A percentile compares a stretch with the other conserved stretches of the same genome.
phyloP scores from a whole-genome alignment of 2,888 invertebrate genomes.

The Odontocolon sp. region DNA sequence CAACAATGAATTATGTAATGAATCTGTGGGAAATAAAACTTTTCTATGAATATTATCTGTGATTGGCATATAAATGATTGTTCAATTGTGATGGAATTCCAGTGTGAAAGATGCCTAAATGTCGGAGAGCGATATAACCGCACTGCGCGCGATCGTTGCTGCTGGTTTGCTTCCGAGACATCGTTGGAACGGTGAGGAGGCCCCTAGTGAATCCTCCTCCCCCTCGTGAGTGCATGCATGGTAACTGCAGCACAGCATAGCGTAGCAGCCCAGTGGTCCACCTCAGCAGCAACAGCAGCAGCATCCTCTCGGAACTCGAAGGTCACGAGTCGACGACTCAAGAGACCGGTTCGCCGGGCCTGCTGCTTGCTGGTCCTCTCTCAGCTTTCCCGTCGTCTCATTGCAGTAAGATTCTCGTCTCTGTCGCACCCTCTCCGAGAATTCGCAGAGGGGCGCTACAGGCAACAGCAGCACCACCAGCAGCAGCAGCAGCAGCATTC shows the following conservation, averaged over 20 bases:
- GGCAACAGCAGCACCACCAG: slow-evolving; percentile 1
- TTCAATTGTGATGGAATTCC: background rate
- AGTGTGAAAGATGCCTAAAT: slow-evolving; percentile 23
- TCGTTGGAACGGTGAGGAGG: slow-evolving; percentile 59
- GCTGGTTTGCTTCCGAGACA: slow-evolving; percentile 63
- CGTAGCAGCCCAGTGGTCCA: slow-evolving; percentile 41
- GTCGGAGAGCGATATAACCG: slow-evolving; percentile 17
- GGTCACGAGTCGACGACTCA: slow-evolving; percentile 79
- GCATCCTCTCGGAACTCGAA: slow-evolving; percentile 73
- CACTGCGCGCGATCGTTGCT: too few relatives aligned
- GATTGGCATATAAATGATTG: background rate
- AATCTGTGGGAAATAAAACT: background rate
- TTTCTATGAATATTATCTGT: background rate
- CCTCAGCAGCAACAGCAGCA: slow-evolving; percentile 55
- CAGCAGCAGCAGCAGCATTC: slow-evolving; percentile 31
- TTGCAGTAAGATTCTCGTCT: slow-evolving; percentile 15
- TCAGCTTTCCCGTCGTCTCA: slow-evolving; percentile 28
- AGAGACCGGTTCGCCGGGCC: slow-evolving; percentile 71
- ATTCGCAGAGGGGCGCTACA: slow-evolving; percentile 10
- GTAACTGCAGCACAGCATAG: slow-evolving; percentile 62
- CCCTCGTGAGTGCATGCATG: slow-evolving; percentile 60
- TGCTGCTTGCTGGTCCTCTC: slow-evolving; percentile 46
- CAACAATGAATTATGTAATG: too few relatives aligned
- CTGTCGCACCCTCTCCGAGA: slow-evolving; percentile 22
- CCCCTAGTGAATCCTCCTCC: too few relatives aligned